A percentile compares a stretch with the other conserved stretches of the same genome.
These are phyloP conservation scores for Onthophagus taurus DNA, from an alignment of 1,140 invertebrate species.

Conservation along the genomic window DNA sequence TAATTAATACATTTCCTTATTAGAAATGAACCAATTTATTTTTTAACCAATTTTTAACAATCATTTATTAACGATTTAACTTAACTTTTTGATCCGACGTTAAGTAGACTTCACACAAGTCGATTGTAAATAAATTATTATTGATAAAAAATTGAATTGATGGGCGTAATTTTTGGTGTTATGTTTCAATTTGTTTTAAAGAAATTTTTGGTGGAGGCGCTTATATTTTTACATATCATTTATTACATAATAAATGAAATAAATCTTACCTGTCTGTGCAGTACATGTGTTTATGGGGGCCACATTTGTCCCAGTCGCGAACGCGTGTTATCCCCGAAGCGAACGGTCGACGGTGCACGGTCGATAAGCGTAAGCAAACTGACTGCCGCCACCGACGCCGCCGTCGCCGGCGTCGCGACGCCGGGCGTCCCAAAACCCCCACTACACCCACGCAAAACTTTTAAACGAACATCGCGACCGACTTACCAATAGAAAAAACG, in stretches of 20 bases:
- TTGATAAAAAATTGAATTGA: no score
- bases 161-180: not conserved
- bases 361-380: slow-evolving; percentile 33
- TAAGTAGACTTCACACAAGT: no score
- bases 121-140: not conserved
- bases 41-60: no score
- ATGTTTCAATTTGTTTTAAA: not conserved
- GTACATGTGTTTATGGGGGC: slow-evolving; percentile 35
- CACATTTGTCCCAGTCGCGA: slow-evolving; percentile 27
- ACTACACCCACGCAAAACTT: slow-evolving; percentile 20
- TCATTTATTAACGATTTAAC: no score
- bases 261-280: slow-evolving; percentile 25
- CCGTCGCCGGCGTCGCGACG: slow-evolving; percentile 26
- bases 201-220: not conserved
- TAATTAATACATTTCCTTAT: no score
- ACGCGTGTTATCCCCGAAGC: slow-evolving; percentile 18
- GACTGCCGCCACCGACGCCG: slow-evolving; percentile 30
- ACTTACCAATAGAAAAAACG: no score
- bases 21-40: no score
- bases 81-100: no score
- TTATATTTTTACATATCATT: not conserved
- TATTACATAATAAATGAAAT: not conserved
- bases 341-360: slow-evolving; percentile 19
- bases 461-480: no score
- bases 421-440: no score